phyloP scores from a whole-genome alignment of 1,140 invertebrate genomes.

The Elymnias hypermnestra region DNA sequence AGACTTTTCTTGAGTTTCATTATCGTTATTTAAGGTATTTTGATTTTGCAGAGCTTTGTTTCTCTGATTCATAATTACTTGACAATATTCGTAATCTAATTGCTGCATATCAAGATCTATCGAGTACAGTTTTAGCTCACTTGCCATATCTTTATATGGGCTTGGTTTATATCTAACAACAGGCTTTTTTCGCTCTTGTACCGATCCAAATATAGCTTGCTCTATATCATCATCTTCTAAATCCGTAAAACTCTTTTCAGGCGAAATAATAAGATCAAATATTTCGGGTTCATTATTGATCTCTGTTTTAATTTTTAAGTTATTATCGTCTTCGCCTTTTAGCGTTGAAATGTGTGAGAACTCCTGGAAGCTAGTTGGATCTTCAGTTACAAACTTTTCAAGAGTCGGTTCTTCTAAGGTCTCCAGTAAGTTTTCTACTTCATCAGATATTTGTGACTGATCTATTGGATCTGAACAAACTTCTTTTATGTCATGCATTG shows the following conservation, averaged over 20 bases:
- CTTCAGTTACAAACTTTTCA: no score
- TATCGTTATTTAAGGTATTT: not conserved
- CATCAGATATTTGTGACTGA: no score
- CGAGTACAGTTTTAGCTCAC: constrained; percentile 56
- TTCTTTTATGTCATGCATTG: no score
- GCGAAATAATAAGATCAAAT: not conserved
- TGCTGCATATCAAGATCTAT: constrained; percentile 43
- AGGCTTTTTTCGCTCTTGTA: constrained; percentile 57
- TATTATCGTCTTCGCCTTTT: not conserved
- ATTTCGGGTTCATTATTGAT: not conserved
- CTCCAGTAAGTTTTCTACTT: no score
- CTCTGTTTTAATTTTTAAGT: not conserved
- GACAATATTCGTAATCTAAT: constrained; percentile 46
- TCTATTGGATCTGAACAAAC: no score
- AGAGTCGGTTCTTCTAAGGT: no score
- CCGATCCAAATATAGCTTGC: constrained; percentile 69
- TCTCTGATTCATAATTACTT: constrained; percentile 28
- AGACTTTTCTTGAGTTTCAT: no score
- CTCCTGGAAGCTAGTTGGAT: no score
- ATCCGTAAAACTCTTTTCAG: not conserved
- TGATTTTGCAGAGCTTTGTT: not conserved
- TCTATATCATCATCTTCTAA: constrained; percentile 37
- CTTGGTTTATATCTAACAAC: constrained; percentile 33
- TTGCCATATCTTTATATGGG: constrained; percentile 45
- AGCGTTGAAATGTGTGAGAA: not conserved